phyloP scores from a whole-genome alignment of 2,888 invertebrate species.

The Epinotia demarniana region DNA sequence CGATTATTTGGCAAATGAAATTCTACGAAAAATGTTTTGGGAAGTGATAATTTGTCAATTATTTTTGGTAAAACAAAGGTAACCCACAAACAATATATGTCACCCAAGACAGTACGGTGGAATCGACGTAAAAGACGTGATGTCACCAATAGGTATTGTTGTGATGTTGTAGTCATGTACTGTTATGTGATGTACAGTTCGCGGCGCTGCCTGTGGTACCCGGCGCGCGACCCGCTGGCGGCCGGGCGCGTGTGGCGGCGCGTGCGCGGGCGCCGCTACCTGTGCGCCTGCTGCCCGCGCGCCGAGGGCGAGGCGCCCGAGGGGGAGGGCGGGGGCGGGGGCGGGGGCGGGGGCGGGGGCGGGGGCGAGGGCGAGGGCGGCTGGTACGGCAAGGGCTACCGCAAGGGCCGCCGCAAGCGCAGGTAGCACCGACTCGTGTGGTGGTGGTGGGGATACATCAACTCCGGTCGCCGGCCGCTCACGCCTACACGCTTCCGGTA shows the following conservation, averaged over 20 bases:
- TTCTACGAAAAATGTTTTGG: too few species aligned
- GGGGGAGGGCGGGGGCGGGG: conserved; percentile 45
- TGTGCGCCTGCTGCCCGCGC: conserved; percentile 86
- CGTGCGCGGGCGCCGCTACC: conserved; percentile 84
- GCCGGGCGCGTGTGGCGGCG: conserved; percentile 63
- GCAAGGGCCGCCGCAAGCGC: conserved; percentile 86
- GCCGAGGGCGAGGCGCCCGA: conserved; percentile 62
- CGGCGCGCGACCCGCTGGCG: conserved; percentile 75
- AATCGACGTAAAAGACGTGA: too few species aligned
- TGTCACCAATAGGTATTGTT: too few species aligned
- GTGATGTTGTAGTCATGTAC: too few species aligned
- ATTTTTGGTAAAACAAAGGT: too few species aligned
- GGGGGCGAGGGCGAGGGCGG: conserved; percentile 82
- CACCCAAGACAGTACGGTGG: too few species aligned
- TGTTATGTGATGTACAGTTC: conserved; percentile 49
- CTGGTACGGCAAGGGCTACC: conserved; percentile 95
- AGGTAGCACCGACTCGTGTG: conserved; percentile 63
- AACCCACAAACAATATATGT: too few species aligned
- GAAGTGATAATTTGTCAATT: too few species aligned
- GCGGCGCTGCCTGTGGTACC: conserved; percentile 78
- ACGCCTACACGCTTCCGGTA: neutral
- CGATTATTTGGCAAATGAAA: too few species aligned
- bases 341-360: conserved; percentile 62
- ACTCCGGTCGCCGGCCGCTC: too few species aligned
- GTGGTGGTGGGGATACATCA: too few species aligned